Percentiles rank a stretch among this genome's conserved stretches.
Conservation (phyloP, 2,113 vertebrate genomes). For the Zootoca vivipara region DNA sequence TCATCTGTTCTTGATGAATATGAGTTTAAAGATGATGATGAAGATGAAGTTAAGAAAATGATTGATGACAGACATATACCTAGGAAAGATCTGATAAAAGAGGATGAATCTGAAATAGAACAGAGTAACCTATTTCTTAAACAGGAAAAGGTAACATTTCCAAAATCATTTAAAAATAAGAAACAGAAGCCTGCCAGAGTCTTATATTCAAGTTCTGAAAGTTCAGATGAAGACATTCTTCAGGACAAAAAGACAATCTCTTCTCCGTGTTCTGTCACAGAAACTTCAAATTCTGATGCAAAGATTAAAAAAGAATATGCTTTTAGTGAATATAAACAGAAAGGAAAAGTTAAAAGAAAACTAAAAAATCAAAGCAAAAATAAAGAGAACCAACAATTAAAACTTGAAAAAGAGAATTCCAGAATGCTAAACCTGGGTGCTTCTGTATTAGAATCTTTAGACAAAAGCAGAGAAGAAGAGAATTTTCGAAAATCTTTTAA, state of each 20-base stretch:
- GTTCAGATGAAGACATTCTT: constrained; percentile 88
- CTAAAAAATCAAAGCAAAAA: constrained; percentile 96
- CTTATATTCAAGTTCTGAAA: constrained; percentile 91
- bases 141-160: constrained; percentile 84
- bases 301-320: constrained; percentile 88
- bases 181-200: constrained; percentile 88
- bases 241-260: constrained; percentile 84
- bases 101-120: constrained; percentile 87
- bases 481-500: constrained; percentile 95
- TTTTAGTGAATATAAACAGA: constrained; percentile 88
- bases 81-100: constrained; percentile 87
- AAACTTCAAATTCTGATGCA: constrained; percentile 82
- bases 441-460: constrained; percentile 82
- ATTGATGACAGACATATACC: constrained; percentile 90
- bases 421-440: constrained; percentile 82
- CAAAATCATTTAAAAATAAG: constrained; percentile 85
- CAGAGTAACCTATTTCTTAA: constrained; percentile 84
- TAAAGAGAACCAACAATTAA: constrained; percentile 95
- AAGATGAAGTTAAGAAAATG: constrained; percentile 88
- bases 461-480: constrained; percentile 90
- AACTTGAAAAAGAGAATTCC: constrained; percentile 89
- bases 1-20: constrained; percentile 93
- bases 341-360: constrained; percentile 95
- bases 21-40: constrained; percentile 94
- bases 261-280: constrained; percentile 83